Evolutionary conservation across 2,113 vertebrate genomes (phyloP).

Genomic region (Saiga tatarica): DNA sequence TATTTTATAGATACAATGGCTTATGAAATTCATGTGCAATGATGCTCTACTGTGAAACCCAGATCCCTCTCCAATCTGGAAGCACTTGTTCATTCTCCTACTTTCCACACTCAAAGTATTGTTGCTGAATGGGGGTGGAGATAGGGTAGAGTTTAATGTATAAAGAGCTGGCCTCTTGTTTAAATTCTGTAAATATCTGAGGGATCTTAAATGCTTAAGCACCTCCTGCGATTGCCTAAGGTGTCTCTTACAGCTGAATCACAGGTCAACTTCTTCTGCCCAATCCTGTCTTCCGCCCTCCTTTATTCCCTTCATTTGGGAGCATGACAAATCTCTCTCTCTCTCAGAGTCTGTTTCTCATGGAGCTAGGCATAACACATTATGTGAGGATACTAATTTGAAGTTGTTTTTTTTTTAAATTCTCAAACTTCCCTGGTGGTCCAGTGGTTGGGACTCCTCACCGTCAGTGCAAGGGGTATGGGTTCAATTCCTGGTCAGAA

Average conservation of each 20-base stretch:
- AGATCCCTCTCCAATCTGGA: not conserved
- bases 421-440: not conserved
- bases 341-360: not conserved
- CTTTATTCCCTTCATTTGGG: not conserved
- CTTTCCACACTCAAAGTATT: not conserved
- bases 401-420: not conserved
- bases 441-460: not conserved
- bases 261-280: not conserved
- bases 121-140: accelerated
- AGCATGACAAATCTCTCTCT: not conserved
- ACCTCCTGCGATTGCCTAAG: not conserved
- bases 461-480: not conserved
- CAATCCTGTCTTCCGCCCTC: not conserved
- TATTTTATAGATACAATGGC: not conserved
- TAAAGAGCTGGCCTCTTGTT: not conserved
- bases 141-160: not conserved
- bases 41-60: not conserved
- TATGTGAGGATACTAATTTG: not conserved
- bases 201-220: not conserved
- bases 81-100: accelerated
- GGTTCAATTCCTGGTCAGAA: not conserved
- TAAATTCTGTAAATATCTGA: not conserved
- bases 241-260: not conserved
- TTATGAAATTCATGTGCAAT: not conserved
- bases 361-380: not conserved